Base-by-base conservation (phyloP, 2,113 vertebrate species). In the Aegithalos caudatus region DNA sequence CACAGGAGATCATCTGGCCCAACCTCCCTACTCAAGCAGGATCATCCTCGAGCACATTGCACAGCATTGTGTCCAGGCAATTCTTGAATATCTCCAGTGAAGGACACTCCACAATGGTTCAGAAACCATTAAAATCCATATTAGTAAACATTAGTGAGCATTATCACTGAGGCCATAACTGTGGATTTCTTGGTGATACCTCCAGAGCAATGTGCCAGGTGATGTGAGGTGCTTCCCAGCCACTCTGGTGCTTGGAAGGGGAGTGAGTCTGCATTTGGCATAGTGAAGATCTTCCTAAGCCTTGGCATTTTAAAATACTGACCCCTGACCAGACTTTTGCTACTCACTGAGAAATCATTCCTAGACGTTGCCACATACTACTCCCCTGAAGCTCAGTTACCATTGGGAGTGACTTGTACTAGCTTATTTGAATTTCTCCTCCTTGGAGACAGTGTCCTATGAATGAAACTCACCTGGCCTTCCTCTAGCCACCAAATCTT, bases 131-230 rank as follows among this genome's bases (percentile, higher is more conserved):
- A 82, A 81, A 78, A 78, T n/a, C 31, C n/a, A 71, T 31, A 3
- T 62, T 35, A 67, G 22, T 61, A 47, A 85, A 38, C 7, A 53
- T 15, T 10, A 42, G 25, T 3, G 35, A 69, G 18, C 4, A 2
- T 42, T 44, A 33, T 47, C 3, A 1, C n/a, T 45, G 64, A 78
- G 83, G 16, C 38, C 7, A 0, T 70, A 33, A 20, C 50, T 91
- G 33, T n/a, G 33, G 42, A 22, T 53, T 85, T 33, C 40, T 70
- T 66, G 24, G 40, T 62, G 37, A 78, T 18, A 56, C 10, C 13
- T n/a, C n/a, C 61, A 58, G 25, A 69, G 7, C 16, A 60, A 7
- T 0, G 1, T 45, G 28, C 9, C 2, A 4, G 13, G 29, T 3
- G 4, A 82, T 20, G 6, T 51, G 51, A 91, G 15, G 4, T 56